These are phyloP conservation scores for Platynereis dumerilii DNA, from an alignment of 2,888 invertebrate species.

Conservation along the genomic window DNA sequence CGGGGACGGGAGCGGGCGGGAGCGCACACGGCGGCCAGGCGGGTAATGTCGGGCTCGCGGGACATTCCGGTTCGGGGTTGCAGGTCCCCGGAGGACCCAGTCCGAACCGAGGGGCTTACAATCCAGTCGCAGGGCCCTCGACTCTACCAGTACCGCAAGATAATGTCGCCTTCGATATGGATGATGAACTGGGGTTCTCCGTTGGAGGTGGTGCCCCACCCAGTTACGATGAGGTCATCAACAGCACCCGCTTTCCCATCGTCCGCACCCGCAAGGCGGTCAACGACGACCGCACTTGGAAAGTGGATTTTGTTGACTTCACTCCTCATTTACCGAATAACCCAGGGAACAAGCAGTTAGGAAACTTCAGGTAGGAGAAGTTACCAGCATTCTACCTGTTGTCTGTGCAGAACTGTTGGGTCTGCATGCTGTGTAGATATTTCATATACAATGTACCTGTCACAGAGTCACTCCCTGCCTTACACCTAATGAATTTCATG, in stretches of 20 bases:
- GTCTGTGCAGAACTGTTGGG: too few species aligned
- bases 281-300: slow-evolving; percentile 1
- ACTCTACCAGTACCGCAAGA: slow-evolving; percentile 1
- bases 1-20: too few species aligned
- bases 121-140: neutral
- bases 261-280: slow-evolving; percentile 10
- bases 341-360: slow-evolving; percentile 11
- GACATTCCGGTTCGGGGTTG: too few species aligned
- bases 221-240: slow-evolving; percentile 27
- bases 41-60: too few species aligned
- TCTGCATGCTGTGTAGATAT: too few species aligned
- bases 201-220: slow-evolving; percentile 13
- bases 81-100: too few species aligned
- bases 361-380: slow-evolving; percentile 23
- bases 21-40: too few species aligned
- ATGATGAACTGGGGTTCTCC: slow-evolving; percentile 60
- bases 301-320: slow-evolving; percentile 25
- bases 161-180: slow-evolving; percentile 63
- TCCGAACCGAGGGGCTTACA: too few species aligned
- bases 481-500: too few species aligned
- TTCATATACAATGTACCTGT: too few species aligned
- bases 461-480: too few species aligned
- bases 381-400: too few species aligned
- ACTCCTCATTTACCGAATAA: slow-evolving; percentile 20
- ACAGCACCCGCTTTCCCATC: slow-evolving; percentile 22